A percentile compares a stretch with the other conserved stretches of the same genome.
These are phyloP conservation scores for Drosophila cracens DNA, from an alignment of 2,888 invertebrate species.

Conservation along the genomic window DNA sequence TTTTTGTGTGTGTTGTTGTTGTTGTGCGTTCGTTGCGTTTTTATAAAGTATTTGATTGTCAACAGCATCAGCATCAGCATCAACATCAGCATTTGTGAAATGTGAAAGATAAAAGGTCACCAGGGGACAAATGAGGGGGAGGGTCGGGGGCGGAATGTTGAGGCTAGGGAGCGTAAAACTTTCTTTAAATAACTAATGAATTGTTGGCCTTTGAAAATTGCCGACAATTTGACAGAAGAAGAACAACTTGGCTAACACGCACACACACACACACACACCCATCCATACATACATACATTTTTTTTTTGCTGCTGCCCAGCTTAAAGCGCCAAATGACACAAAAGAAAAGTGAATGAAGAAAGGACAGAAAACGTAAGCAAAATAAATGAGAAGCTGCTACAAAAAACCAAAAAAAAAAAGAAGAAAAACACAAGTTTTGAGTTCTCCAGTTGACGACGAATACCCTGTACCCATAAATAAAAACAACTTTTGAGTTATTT, in stretches of 20 bases:
- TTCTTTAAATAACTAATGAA: slow-evolving; percentile 76
- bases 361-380: slow-evolving; percentile 21
- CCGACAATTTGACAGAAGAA: slow-evolving; percentile 51
- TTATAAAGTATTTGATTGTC: slow-evolving; percentile 28
- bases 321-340: slow-evolving; percentile 50
- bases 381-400: slow-evolving; percentile 19
- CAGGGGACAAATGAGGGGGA: neutral
- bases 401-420: neutral
- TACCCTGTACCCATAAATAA: neutral
- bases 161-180: slow-evolving; percentile 27
- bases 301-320: slow-evolving; percentile 37
- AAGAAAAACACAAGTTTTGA: neutral
- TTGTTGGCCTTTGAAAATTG: slow-evolving; percentile 68
- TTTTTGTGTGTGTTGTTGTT: neutral
- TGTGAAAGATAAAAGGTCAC: slow-evolving; percentile 48
- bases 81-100: slow-evolving; percentile 29
- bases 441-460: neutral
- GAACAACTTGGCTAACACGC: slow-evolving; percentile 24
- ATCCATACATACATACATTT: slow-evolving; percentile 25
- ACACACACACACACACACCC: slow-evolving; percentile 48
- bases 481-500: neutral
- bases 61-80: slow-evolving; percentile 23
- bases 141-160: neutral
- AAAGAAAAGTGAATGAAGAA: slow-evolving; percentile 19
- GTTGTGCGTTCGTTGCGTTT: slow-evolving; percentile 9